These are phyloP conservation scores for Andricus quercusramuli DNA, from an alignment of 2,888 invertebrate species.

Conservation along the genomic window DNA sequence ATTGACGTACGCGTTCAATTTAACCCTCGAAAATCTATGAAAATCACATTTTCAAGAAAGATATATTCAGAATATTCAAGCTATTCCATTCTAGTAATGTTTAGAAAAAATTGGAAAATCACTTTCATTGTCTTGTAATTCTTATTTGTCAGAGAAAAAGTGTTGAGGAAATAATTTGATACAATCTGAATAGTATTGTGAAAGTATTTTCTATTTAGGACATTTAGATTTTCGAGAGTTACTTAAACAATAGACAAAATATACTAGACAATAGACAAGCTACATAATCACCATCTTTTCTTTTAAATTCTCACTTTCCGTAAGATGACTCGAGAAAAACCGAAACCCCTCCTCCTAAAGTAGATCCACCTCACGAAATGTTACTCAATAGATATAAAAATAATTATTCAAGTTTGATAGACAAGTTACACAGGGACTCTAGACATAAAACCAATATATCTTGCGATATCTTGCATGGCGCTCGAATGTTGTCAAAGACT, in stretches of 20 bases:
- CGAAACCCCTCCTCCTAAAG: slow-evolving; percentile 66
- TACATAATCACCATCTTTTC: background rate
- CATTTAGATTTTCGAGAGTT: background rate
- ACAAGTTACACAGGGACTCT: slow-evolving; percentile 4
- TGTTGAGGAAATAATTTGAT: background rate
- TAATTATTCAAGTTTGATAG: background rate
- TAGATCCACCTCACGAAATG: slow-evolving; percentile 65
- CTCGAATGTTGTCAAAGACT: slow-evolving; percentile 54
- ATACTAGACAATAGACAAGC: background rate
- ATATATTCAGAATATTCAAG: background rate
- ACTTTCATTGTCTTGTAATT: background rate
- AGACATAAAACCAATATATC: slow-evolving; percentile 43
- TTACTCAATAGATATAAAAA: slow-evolving; percentile 46
- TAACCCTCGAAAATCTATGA: background rate
- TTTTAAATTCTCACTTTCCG: background rate
- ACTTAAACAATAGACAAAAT: background rate
- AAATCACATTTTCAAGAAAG: background rate
- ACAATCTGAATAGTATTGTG: background rate
- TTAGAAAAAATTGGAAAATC: background rate
- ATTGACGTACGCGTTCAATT: background rate
- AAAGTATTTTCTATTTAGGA: background rate
- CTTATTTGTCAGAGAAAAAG: background rate
- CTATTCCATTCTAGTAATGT: background rate
- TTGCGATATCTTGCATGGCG: slow-evolving; percentile 54
- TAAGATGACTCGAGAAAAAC: background rate